Percentiles rank a stretch among this genome's conserved stretches.
Conservation (phyloP, 2,113 vertebrate species). For the Phoenicopterus ruber region DNA sequence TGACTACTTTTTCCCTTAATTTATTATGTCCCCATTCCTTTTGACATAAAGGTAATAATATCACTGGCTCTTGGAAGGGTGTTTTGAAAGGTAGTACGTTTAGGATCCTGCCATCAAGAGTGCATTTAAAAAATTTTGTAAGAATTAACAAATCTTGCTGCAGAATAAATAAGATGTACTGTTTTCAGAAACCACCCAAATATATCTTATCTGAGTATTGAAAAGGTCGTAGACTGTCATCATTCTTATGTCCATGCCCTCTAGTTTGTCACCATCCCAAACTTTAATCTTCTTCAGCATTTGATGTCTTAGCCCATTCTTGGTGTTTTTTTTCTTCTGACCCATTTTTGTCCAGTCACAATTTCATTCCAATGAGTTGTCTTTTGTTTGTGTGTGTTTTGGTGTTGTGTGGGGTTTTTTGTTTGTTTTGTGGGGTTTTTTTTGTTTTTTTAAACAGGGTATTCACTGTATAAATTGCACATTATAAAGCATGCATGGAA, state of each 20-base stretch:
- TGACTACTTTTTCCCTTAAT: not conserved
- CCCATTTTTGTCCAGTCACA: not conserved
- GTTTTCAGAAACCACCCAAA: not conserved
- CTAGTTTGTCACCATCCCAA: not conserved
- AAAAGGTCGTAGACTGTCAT: not conserved
- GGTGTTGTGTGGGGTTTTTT: not conserved
- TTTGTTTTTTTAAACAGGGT: not conserved
- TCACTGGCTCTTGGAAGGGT: not conserved
- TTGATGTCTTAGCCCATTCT: not conserved
- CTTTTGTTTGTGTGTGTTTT: not conserved
- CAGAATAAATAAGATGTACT: not conserved
- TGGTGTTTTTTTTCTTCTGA: not conserved
- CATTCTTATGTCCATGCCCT: not conserved
- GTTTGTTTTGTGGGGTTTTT: not conserved
- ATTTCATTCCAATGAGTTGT: not conserved
- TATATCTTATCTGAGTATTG: not conserved
- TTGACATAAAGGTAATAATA: not conserved
- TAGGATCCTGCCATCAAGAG: not conserved
- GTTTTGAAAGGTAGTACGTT: not conserved
- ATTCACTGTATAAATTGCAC: not conserved
- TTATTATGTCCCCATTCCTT: not conserved
- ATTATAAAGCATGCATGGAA: not conserved
- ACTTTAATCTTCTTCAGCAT: not conserved
- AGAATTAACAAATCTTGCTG: not conserved
- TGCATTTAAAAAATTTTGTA: not conserved